These are phyloP conservation scores for Ailuropoda melanoleuca DNA, from an alignment of 2,113 vertebrate genomes.

Conservation along the genomic window DNA sequence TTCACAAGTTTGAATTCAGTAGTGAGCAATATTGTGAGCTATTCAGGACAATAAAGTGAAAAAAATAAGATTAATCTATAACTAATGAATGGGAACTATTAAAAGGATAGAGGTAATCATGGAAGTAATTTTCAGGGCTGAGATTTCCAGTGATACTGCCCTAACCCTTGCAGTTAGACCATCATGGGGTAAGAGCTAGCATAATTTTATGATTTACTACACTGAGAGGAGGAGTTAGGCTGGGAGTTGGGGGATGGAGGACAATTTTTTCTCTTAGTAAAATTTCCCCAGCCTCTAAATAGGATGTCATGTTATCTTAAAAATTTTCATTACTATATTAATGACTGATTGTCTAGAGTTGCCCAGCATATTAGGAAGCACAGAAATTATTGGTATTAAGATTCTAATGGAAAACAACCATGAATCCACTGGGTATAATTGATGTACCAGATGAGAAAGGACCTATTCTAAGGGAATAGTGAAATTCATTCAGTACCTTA, in stretches of 20 bases:
- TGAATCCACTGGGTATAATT: background rate
- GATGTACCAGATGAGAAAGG: background rate
- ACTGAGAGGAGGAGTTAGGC: background rate
- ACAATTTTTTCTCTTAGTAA: background rate
- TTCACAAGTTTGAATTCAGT: slow-evolving; percentile 14
- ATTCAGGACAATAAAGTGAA: background rate
- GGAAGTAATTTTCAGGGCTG: background rate
- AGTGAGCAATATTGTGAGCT: background rate
- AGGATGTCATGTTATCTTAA: background rate
- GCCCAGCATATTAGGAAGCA: background rate
- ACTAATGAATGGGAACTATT: background rate
- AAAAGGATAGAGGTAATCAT: background rate
- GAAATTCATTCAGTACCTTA: background rate
- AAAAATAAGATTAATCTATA: background rate
- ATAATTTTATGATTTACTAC: background rate
- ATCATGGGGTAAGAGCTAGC: background rate
- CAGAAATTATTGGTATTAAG: background rate
- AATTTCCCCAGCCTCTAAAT: background rate
- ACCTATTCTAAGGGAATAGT: background rate
- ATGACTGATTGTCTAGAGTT: background rate
- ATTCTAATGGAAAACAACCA: background rate
- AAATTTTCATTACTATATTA: background rate
- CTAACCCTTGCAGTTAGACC: background rate
- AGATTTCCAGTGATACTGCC: background rate
- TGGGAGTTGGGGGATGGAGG: background rate